Base-by-base conservation (phyloP, 23 tunicate species). In the Corella eumyota region DNA sequence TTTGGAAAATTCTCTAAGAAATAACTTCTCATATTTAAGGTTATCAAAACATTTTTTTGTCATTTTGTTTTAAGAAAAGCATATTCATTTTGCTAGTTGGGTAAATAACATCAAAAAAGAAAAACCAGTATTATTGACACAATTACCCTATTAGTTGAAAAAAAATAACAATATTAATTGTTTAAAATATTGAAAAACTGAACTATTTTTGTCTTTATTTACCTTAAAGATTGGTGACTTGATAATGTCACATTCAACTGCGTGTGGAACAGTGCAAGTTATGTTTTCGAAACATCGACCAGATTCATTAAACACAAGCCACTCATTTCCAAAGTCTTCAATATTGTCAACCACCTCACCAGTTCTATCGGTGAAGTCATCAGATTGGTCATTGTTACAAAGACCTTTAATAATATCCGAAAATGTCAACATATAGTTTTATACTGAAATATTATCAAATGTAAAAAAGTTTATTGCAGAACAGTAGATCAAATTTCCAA, bases 351-450 rank as follows among this genome's bases (percentile, higher is more conserved):
- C 80, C 50, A 88, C 60, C 28, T 20, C 75, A 2, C 96, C 96
- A 0, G 23, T 48, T 3, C 87, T 45, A 25, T 66, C 55, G 15
- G 88, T 88, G 58, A 88, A 56, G 19, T 88, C 96, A 57, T 88
- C 96, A 17, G 77, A 66, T 57, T 78, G 88, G 60, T 79, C 81
- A 56, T 88, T 88, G 77, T 88, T 88, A 58, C 96, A 88, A 0
- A 88, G 71, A 56, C 96, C 96, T 88, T 37, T 6, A 3, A 37
- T 27, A 15, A 30, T 32, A 65, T 20, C 21, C 21, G 21, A 6
- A 6, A 7, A 51, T 7, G 57, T 51, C 57, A n/a, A n/a, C n/a
- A n/a, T n/a, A n/a, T n/a, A n/a, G n/a, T n/a, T n/a, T n/a, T n/a
- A n/a, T n/a, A n/a, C n/a, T n/a, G n/a, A n/a, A n/a, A n/a, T n/a